phyloP scores from a whole-genome alignment of 2,113 vertebrate species.

The Megaceryle maxima region DNA sequence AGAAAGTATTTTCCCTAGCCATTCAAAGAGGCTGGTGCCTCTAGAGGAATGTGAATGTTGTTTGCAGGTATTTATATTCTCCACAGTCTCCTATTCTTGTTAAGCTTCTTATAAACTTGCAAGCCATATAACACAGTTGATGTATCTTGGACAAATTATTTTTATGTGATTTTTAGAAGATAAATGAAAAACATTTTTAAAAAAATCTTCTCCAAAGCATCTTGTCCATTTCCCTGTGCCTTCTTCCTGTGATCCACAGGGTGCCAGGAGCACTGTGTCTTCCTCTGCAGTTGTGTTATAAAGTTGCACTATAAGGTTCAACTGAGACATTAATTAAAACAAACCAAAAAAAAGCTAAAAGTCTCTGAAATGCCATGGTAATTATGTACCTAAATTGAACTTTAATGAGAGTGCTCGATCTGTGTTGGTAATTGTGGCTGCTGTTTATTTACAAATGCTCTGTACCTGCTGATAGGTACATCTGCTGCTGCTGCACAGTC shows the following conservation, averaged over 20 bases:
- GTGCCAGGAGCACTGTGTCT: background rate
- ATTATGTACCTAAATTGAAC: conserved; percentile 58
- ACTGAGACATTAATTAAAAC: conserved; percentile 32
- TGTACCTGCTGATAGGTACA: conserved; percentile 9
- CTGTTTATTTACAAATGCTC: conserved; percentile 37
- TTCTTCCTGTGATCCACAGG: background rate
- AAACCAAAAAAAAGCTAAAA: background rate
- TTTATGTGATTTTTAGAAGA: background rate
- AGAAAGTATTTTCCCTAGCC: background rate
- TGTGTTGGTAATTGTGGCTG: conserved; percentile 50
- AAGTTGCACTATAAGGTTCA: background rate
- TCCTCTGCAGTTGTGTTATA: background rate
- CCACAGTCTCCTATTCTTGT: background rate
- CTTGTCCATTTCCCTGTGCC: background rate
- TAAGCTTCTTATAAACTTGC: background rate
- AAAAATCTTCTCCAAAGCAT: background rate
- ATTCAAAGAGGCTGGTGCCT: background rate
- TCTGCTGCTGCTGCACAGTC: conserved; percentile 28
- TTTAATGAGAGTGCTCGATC: conserved; percentile 60
- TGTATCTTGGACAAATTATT: background rate
- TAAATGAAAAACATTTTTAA: background rate
- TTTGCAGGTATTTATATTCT: conserved; percentile 21
- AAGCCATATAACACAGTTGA: background rate
- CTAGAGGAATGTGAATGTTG: background rate
- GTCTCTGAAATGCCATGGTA: conserved; percentile 54